A percentile compares a stretch with the other conserved stretches of the same genome.
phyloP scores from a whole-genome alignment of 2,113 vertebrate genomes.

The Pipra filicauda region DNA sequence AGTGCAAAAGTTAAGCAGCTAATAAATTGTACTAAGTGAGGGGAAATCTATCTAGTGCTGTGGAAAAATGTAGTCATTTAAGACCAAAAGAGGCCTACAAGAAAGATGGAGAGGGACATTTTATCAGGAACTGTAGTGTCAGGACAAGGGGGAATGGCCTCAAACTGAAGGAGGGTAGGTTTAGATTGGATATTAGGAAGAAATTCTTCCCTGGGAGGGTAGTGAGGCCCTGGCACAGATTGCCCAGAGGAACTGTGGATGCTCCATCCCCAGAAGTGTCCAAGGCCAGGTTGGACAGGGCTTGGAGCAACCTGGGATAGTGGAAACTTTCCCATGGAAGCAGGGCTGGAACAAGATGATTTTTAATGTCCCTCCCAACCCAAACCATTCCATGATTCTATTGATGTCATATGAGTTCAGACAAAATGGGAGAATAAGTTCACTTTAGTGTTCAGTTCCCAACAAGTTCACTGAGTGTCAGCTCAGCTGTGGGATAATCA shows the following conservation, averaged over 20 bases:
- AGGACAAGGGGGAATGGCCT: background rate
- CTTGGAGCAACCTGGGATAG: background rate
- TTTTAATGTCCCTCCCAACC: background rate
- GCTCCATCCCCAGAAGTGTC: background rate
- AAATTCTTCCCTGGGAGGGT: background rate
- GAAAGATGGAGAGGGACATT: background rate
- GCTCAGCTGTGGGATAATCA: background rate
- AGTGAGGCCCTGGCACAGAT: background rate
- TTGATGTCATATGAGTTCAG: background rate
- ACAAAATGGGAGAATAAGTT: background rate
- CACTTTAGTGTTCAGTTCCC: background rate
- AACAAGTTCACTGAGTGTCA: background rate
- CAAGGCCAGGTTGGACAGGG: background rate
- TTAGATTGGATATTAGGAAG: background rate
- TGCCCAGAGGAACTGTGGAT: background rate
- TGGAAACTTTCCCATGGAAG: background rate
- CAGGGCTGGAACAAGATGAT: fast-evolving
- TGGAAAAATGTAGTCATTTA: background rate
- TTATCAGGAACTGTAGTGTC: background rate
- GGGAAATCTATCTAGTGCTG: background rate
- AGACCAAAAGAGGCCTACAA: background rate
- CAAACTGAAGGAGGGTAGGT: background rate
- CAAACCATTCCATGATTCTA: fast-evolving
- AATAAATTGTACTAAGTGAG: background rate
- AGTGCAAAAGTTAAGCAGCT: background rate